A percentile compares a stretch with the other conserved stretches of the same genome.
These are phyloP conservation scores for Leucoraja erinaceus DNA, from an alignment of 2,113 vertebrate species.

Conservation along the genomic window DNA sequence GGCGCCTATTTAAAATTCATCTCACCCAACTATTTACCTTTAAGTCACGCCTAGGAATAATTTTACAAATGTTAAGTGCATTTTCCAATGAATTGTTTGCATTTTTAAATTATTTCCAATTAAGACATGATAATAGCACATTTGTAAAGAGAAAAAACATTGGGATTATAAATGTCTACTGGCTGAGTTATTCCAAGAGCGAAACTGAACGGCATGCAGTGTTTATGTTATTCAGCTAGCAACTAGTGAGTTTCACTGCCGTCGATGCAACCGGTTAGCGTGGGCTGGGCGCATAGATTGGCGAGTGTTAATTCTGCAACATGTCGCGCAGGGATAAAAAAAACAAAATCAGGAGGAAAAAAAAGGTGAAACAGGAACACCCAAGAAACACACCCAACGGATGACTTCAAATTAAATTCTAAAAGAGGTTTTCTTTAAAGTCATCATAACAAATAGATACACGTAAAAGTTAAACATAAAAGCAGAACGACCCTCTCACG, in stretches of 20 bases:
- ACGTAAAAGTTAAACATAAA: too few species aligned
- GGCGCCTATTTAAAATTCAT: conserved; percentile 2
- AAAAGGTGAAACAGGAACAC: background rate
- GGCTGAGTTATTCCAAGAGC: background rate
- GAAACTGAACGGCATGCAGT: background rate
- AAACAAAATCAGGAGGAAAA: too few species aligned
- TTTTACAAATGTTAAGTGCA: background rate
- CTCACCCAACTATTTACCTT: background rate
- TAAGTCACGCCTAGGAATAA: background rate
- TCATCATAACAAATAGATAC: too few species aligned
- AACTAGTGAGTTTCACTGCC: background rate
- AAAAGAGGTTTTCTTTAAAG: too few species aligned
- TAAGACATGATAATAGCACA: background rate
- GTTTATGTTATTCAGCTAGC: background rate
- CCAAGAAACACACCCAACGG: background rate
- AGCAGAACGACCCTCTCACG: background rate
- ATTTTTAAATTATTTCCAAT: background rate
- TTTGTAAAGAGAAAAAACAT: background rate
- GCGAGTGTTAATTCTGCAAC: background rate
- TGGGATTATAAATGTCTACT: background rate
- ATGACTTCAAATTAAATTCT: background rate
- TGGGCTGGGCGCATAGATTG: too few species aligned
- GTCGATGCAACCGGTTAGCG: background rate
- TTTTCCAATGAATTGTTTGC: background rate
- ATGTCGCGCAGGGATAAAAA: background rate